phyloP scores from a whole-genome alignment of 2,888 invertebrate genomes.

The Patella pellucida region DNA sequence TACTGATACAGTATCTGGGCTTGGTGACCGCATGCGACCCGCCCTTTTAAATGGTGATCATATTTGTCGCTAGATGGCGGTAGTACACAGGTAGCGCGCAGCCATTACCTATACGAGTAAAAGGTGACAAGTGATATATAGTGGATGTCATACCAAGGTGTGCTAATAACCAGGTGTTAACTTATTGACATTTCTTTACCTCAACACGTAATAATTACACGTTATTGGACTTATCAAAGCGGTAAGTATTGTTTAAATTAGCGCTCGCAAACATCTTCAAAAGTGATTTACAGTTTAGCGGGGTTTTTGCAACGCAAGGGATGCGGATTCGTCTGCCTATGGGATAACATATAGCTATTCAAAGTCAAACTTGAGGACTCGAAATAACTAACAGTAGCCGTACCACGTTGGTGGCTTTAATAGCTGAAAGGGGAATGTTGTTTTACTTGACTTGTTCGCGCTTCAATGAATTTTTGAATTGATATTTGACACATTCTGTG shows the following conservation, averaged over 20 bases:
- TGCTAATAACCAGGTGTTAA: slow-evolving; percentile 6
- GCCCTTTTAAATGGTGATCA: slow-evolving; percentile 5
- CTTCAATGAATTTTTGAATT: too few species aligned
- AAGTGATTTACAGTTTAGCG: not conserved
- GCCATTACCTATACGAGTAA: not conserved
- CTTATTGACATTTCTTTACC: not conserved
- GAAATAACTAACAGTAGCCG: too few species aligned
- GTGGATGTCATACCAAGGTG: not conserved
- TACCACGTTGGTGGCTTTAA: too few species aligned
- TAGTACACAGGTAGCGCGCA: not conserved
- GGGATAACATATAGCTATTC: too few species aligned
- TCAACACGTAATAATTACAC: not conserved
- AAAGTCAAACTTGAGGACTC: too few species aligned
- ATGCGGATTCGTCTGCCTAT: too few species aligned
- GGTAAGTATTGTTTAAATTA: not conserved
- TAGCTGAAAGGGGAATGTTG: too few species aligned
- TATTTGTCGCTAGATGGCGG: slow-evolving; percentile 7
- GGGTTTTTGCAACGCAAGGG: too few species aligned
- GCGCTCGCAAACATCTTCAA: not conserved
- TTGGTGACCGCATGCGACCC: not conserved
- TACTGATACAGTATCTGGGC: not conserved
- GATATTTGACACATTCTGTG: too few species aligned
- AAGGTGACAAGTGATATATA: not conserved
- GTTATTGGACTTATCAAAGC: not conserved
- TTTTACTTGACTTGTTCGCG: too few species aligned